Evolutionary conservation across 2,113 vertebrate species (phyloP), one percentile per base, ranked within the genome.

Genomic region (Petaurus breviceps): DNA sequence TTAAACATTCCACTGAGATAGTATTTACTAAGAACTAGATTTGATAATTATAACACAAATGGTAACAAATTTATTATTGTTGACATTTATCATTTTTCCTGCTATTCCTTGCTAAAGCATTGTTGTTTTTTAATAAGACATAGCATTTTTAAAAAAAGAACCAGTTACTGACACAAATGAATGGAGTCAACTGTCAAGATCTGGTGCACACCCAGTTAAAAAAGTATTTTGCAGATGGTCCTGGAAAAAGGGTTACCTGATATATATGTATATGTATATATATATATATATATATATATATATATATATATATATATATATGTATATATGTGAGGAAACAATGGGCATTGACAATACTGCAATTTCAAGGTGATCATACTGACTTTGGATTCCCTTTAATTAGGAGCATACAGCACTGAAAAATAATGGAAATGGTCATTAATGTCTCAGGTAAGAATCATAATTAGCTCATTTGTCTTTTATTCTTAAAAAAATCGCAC

Each of bases 1-100:
- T 92, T 43, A 95, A 89, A 24, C 19, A 28, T 47, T 92, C 50
- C 43, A 90, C 89, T 31, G 47, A 84, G 16, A 50, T 90, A 54
- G 7, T 16, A 50, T 24, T 93, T 91, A 55, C 92, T 93, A 94
- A 94, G 51, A 95, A 96, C 90, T 55, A 50, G 47, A 84, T 77
- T 90, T 57, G 90, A 93, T 84, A 91, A 91, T 55, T 19, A 26
- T 51, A 94, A 90, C 16, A 22, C 52, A 51, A 43, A 28, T 90
- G 46, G 49, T 22, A 90, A 55, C 0, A 53, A 3, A 96, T 90
- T 16, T 90, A 61, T 91, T 95, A 51, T 90, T 90, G 46, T 91
- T 94, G 31, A 55, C 10, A 95, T 11, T 77, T 96, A 89, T 52
- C 55, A 92, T 55, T 55, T 92, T 89, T 84, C 92, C 90, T 55